Base-by-base conservation (phyloP, 2,888 invertebrate species). In the Germaria angustata region DNA sequence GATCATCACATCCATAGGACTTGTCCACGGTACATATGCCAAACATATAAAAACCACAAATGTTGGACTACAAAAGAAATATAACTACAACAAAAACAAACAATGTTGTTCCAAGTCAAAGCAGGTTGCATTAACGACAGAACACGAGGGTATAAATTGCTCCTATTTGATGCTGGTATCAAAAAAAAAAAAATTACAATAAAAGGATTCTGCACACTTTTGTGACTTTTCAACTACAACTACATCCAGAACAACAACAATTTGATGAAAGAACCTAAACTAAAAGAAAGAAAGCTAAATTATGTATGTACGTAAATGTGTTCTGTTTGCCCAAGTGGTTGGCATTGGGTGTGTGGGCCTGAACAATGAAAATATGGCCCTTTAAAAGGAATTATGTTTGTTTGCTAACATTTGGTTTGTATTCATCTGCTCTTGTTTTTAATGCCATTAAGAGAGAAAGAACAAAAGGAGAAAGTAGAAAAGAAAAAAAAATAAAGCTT, bases 321-420 rank as follows among this genome's bases (percentile, higher is more conserved):
- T 22, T n/a, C 8, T 17, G 39, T 28, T 22, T 49, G 6, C 28
- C 15, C 39, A 11, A 17, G 44, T 57, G 20, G 8, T 49, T 20
- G 17, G n/a, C 34, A 22, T 8, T 28, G 41, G 34, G n/a, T n/a
- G 66, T 15, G 11, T 13, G 63, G n/a, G 24, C 17, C 51, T 28
- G 51, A 57, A 34, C 15, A 32, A n/a, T 32, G 22, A 4, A 44
- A 63, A 32, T 44, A 55, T 44, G 44, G 2, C 32, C 44, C 15
- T 8, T 17, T 32, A 41, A 44, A n/a, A n/a, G 11, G n/a, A n/a
- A n/a, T n/a, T n/a, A n/a, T n/a, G n/a, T n/a, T 34, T 63, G 20
- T n/a, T 66, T 65, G 46, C n/a, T 53, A 46, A 36, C 55, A 44
- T 55, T 76, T 46, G 46, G 28, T 20, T 51, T 61, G 36, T n/a